Evolutionary conservation across 2,113 vertebrate genomes (phyloP).

Genomic region (Hippoglossus stenolepis): DNA sequence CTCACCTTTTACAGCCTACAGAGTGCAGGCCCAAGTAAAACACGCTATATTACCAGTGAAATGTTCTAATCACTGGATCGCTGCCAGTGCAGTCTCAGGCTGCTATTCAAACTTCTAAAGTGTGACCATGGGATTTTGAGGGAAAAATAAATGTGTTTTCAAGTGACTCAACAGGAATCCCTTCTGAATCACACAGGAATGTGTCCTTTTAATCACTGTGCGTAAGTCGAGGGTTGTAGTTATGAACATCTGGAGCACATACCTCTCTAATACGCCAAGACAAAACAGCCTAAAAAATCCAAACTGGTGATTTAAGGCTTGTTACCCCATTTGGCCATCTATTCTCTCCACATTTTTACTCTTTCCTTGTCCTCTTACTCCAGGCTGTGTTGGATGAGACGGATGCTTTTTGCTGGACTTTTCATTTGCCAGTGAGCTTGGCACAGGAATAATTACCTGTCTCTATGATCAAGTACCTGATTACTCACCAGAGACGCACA

Average conservation of each 20-base stretch:
- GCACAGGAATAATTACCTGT: constrained; percentile 85
- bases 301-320: constrained; percentile 50
- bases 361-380: constrained; percentile 64
- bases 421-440: constrained; percentile 78
- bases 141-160: constrained; percentile 11
- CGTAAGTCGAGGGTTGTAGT: constrained; percentile 4
- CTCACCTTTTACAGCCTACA: constrained; percentile 62
- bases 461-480: constrained; percentile 86
- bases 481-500: constrained; percentile 81
- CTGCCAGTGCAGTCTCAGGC: constrained; percentile 23
- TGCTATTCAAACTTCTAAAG: constrained; percentile 11
- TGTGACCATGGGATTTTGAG: neutral
- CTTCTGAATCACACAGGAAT: constrained; percentile 19
- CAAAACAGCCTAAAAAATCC: constrained; percentile 34
- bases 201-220: constrained; percentile 14
- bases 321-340: constrained; percentile 55
- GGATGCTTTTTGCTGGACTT: constrained; percentile 73
- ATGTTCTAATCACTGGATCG: constrained; percentile 25
- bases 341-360: constrained; percentile 67
- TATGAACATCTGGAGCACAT: constrained; percentile 46
- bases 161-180: constrained; percentile 8
- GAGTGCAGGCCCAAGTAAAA: constrained; percentile 39
- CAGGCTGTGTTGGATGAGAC: constrained; percentile 70
- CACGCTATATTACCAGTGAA: constrained; percentile 29
- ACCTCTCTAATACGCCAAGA: constrained; percentile 18